Base-by-base conservation (phyloP, 2,113 vertebrate species). In the Plecturocebus donacophilus region DNA sequence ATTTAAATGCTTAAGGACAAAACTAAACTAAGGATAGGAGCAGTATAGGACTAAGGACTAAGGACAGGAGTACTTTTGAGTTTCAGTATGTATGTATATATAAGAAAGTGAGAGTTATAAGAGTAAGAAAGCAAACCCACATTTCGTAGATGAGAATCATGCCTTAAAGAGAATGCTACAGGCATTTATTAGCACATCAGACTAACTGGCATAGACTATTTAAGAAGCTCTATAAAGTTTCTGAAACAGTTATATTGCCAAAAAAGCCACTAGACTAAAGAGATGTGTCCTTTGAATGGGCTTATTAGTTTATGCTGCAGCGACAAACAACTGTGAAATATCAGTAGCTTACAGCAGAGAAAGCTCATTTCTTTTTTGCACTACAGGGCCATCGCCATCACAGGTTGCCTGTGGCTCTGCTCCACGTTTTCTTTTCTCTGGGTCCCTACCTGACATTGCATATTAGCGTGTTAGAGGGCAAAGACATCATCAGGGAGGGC, bases 1-100 rank as follows among this genome's bases (percentile, higher is more conserved):
- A 90, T 84, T 95, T 92, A 92, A 95, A 96, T 92, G 77, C 47
- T 47, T 70, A 89, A 30, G 68, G n/a, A 27, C 9, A 84, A 95
- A 92, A 90, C 80, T 85, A 92, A 85, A 64, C 54, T 77, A 91
- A 83, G n/a, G 19, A 82, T 82, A 32, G 1, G 2, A 85, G 52
- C 52, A 52, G 52, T 52, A 52, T 52, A 52, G 52, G 52, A 52
- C 52, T 52, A 52, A 52, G 49, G 49, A 52, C 13, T 52, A 52
- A 52, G 49, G 49, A 52, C 49, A 52, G 49, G 49, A 52, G 49
- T 17, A 52, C 14, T 52, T 52, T 19, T 52, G 16, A 52, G 52
- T 49, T 49, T 49, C 47, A 49, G 11, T 49, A 25, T 61, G 12
- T 61, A 5, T 30, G 27, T 13, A 61, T 27, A 23, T 23, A 23